phyloP scores from a whole-genome alignment of 2,113 vertebrate species.

The Prietella phreatophila region DNA sequence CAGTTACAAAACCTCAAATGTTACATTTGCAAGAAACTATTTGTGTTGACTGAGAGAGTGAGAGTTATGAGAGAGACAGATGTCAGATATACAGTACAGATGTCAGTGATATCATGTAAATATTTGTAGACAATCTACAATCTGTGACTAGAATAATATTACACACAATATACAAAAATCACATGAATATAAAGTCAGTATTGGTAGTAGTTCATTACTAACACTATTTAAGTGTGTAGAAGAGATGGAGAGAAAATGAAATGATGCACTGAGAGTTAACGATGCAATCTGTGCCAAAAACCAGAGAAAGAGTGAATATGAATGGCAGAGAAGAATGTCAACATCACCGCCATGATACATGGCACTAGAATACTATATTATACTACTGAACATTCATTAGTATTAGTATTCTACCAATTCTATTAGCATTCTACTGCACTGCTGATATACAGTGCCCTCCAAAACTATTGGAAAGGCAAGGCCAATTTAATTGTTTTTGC shows the following conservation, averaged over 20 bases:
- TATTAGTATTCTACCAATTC: background rate
- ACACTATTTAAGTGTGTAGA: background rate
- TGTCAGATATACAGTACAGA: background rate
- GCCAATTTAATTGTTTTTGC: no score
- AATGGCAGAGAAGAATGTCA: slow-evolving; percentile 19
- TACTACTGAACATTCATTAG: background rate
- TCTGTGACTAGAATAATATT: background rate
- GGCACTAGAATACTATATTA: background rate
- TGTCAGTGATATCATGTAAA: background rate
- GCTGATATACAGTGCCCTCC: no score
- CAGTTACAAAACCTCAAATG: slow-evolving; percentile 40
- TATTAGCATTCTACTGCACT: background rate
- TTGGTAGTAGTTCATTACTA: background rate
- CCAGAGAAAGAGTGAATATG: slow-evolving; percentile 28
- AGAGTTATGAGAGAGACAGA: background rate
- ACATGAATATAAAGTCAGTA: background rate
- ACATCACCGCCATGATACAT: slow-evolving; percentile 7
- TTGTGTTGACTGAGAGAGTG: background rate
- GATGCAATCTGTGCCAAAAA: slow-evolving; percentile 12
- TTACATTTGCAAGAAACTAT: background rate
- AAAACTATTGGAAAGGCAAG: no score
- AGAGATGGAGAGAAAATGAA: background rate
- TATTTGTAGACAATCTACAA: background rate
- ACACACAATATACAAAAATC: background rate
- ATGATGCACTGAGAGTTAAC: background rate